These are phyloP conservation scores for Plecotus auritus DNA, from an alignment of 2,113 vertebrate species.

Conservation along the genomic window DNA sequence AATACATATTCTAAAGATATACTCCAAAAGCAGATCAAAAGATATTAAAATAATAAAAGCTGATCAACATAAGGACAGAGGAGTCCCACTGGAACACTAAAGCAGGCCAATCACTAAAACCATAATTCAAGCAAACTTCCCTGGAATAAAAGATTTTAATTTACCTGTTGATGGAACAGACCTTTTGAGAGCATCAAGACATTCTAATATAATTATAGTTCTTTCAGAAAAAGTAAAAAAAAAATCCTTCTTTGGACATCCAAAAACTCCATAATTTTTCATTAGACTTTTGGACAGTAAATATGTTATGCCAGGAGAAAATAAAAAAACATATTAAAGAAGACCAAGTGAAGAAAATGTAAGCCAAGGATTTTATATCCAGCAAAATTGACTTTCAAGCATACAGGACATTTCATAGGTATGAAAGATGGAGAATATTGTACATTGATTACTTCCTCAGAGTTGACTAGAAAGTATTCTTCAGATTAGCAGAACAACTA, in stretches of 20 bases:
- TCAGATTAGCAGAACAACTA: neutral
- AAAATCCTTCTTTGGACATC: neutral
- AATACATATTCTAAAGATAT: neutral
- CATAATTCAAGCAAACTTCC: neutral
- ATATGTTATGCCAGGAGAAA: neutral
- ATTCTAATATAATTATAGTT: neutral
- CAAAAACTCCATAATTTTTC: neutral
- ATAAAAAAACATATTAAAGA: neutral
- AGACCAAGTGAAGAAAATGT: neutral
- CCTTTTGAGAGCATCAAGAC: too few relatives aligned
- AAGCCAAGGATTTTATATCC: neutral
- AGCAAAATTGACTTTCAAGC: neutral
- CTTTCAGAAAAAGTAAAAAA: neutral
- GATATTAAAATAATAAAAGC: neutral
- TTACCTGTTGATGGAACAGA: neutral
- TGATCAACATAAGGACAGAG: neutral
- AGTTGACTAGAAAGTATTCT: neutral
- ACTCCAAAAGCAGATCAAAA: neutral
- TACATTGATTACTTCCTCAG: neutral
- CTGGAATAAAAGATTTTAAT: neutral
- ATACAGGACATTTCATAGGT: neutral
- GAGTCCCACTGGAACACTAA: neutral
- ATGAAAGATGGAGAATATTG: neutral
- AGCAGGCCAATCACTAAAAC: neutral
- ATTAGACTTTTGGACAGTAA: neutral